Percentiles rank a stretch among this genome's conserved stretches.
These are phyloP conservation scores for Pseudopipra pipra DNA, from an alignment of 2,113 vertebrate species.

Conservation along the genomic window DNA sequence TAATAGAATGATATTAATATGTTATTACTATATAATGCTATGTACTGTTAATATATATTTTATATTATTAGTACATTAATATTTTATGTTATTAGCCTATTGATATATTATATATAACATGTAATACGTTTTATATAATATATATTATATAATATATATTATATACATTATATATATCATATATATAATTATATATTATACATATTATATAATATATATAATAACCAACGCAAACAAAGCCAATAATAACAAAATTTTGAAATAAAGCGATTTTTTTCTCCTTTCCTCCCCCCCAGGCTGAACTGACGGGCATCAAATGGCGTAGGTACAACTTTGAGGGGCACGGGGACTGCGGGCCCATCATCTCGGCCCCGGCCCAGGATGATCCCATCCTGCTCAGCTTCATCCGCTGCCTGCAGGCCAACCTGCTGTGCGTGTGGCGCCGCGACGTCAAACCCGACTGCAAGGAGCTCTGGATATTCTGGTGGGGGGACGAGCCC, in stretches of 20 bases:
- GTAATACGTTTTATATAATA: no score
- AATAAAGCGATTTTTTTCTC: background rate
- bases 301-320: conserved; percentile 99
- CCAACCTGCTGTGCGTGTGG: conserved; percentile 97
- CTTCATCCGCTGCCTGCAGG: conserved; percentile 95
- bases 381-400: conserved; percentile 97
- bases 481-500: conserved; percentile 98
- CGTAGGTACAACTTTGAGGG: conserved; percentile 95
- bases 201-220: no score
- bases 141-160: background rate
- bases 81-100: no score
- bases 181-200: no score
- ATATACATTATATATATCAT: no score
- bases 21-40: no score
- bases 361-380: conserved; percentile 96
- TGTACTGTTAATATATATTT: no score
- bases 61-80: no score
- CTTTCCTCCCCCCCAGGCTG: conserved; percentile 75
- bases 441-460: conserved; percentile 91
- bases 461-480: conserved; percentile 97
- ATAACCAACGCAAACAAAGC: background rate
- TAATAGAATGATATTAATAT: no score
- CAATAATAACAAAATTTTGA: background rate
- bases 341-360: conserved; percentile 92
- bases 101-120: no score